phyloP scores from a whole-genome alignment of 2,113 vertebrate species.

The Strix aluco region DNA sequence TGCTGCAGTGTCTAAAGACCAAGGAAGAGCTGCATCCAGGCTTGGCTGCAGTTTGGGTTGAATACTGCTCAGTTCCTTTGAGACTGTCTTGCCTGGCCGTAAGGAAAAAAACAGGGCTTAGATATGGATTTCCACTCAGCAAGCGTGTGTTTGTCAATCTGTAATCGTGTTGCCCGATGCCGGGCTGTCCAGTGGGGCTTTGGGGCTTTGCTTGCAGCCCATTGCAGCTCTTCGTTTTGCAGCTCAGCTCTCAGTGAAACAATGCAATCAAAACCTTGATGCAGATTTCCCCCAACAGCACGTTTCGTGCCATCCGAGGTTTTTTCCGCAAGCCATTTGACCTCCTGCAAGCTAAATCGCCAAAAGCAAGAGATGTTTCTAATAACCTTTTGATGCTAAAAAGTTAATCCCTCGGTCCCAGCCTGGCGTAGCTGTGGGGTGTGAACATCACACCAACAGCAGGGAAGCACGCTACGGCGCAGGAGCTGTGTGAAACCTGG shows the following conservation, averaged over 20 bases:
- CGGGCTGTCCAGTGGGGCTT: rapidly evolving
- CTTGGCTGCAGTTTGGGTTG: background rate
- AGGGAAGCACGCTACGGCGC: rapidly evolving
- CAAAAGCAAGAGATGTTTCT: background rate
- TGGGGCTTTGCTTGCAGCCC: background rate
- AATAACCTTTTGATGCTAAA: background rate
- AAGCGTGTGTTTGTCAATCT: background rate
- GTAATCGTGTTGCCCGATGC: rapidly evolving
- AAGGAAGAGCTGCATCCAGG: background rate
- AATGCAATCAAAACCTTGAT: rapidly evolving
- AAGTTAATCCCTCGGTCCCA: background rate
- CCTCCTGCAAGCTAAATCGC: background rate
- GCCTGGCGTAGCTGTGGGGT: background rate
- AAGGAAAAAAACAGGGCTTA: rapidly evolving
- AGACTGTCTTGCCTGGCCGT: background rate
- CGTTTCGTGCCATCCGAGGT: background rate
- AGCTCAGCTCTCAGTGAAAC: rapidly evolving
- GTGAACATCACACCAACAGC: rapidly evolving
- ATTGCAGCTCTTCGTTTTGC: background rate
- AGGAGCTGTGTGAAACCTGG: rapidly evolving
- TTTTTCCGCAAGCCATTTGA: background rate
- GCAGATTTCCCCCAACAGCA: rapidly evolving
- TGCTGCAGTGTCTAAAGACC: background rate
- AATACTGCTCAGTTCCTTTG: background rate
- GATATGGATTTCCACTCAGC: background rate